Conservation (phyloP, 2,113 vertebrate genomes). For the Bettongia penicillata region DNA sequence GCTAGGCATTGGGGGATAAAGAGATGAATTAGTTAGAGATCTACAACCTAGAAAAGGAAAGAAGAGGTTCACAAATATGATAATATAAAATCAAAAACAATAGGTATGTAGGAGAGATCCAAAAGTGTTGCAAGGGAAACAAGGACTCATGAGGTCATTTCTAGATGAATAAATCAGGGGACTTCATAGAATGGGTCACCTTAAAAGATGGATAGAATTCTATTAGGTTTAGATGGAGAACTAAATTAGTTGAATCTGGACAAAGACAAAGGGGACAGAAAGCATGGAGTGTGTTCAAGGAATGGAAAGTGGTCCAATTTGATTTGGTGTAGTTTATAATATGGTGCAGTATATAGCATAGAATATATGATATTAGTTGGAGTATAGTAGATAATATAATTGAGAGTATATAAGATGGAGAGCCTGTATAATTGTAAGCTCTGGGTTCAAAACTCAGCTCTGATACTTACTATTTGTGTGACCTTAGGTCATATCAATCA, state of each 20-base stretch:
- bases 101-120: neutral
- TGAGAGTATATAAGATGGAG: neutral
- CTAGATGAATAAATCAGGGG: neutral
- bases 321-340: neutral
- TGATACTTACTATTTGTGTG: neutral
- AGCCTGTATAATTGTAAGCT: neutral
- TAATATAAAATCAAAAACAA: neutral
- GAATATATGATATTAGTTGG: neutral
- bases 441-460: neutral
- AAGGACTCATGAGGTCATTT: neutral
- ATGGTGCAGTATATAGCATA: neutral
- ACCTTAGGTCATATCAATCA: neutral
- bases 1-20: neutral
- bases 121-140: neutral
- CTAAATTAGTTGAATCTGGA: neutral
- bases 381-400: neutral
- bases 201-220: neutral
- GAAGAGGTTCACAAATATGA: neutral
- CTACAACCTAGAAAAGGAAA: constrained; percentile 4
- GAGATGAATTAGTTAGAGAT: neutral
- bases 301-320: neutral
- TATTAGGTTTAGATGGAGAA: neutral
- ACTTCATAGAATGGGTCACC: neutral
- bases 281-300: neutral
- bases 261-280: neutral